Evolutionary conservation across 1,140 invertebrate genomes (phyloP), one percentile per base, ranked within the genome.

Genomic region (Drosophila punjabiensis): DNA sequence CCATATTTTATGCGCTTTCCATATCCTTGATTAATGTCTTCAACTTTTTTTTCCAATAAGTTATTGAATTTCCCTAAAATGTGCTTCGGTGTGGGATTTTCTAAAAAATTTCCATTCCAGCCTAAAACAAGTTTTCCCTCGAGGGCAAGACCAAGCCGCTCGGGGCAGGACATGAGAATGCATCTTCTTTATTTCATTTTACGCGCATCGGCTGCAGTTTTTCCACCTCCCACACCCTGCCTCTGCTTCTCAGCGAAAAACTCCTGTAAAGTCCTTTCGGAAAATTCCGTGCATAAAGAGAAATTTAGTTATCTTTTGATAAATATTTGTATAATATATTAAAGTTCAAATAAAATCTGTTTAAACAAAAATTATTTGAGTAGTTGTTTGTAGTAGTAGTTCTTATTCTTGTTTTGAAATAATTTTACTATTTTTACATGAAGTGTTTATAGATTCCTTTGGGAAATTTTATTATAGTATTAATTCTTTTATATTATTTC

Each of bases 171-270:
- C 53, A 77, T 77, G 76, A 61, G 71, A 77, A 61, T 58, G 77
- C 76, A 79, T 79, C 55, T 79, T 65, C 68, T 66, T 79, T 79
- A 79, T 79, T 73, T 73, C 35, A 65, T 79, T 77, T 78, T 60
- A 47, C 56, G 45, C 71, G 52, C 48, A 52, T 62, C 58, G 69
- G 43, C 55, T 39, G 68, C 64, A 47, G 50, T 30, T n/a, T 64
- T 53, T 16, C 28, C 28, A 30, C 37, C 28, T 35, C 14, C 28
- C 11, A 33, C 50, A 33, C 50, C 32, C 33, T 33, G 16, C 8
- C 43, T 16, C 18, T 11, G 7, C 55, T n/a, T 35, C 14, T 16
- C 35, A 16, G 14, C 24, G 61, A 73, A 41, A 62, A 41, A 48
- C 61, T 55, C 28, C 63, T 43, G 32, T 59, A 39, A 61, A 59